These are phyloP conservation scores for Telenomus remus DNA, from an alignment of 1,140 invertebrate species.

Conservation along the genomic window DNA sequence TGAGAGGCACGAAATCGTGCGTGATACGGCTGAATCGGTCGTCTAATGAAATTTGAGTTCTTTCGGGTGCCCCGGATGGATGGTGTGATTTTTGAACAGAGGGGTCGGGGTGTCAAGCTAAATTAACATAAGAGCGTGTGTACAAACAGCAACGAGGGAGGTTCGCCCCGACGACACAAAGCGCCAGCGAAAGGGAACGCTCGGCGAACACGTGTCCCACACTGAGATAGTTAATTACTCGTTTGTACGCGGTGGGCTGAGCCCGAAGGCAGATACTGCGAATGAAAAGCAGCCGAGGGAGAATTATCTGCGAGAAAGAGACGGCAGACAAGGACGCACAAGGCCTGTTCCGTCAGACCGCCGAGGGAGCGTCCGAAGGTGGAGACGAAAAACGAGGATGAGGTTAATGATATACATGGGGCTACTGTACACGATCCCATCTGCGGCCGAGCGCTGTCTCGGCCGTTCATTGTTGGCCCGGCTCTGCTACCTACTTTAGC, in stretches of 20 bases:
- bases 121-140: conserved; percentile 76
- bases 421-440: conserved; percentile 70
- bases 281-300: conserved; percentile 38
- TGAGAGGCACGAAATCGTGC: conserved; percentile 11
- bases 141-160: conserved; percentile 68
- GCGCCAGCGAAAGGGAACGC: conserved; percentile 34
- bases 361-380: conserved; percentile 43
- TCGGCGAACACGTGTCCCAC: conserved; percentile 65
- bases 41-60: conserved; percentile 37
- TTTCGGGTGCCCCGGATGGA: conserved; percentile 4
- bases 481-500: not conserved
- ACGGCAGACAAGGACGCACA: conserved; percentile 13
- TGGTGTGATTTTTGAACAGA: conserved; percentile 64
- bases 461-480: conserved; percentile 4
- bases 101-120: conserved; percentile 71
- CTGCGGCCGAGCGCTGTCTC: conserved; percentile 39
- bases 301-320: conserved; percentile 22
- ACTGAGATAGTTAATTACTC: conserved; percentile 71
- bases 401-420: conserved; percentile 73
- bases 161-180: conserved; percentile 14
- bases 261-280: conserved; percentile 51
- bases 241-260: conserved; percentile 68
- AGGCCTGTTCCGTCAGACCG: conserved; percentile 56
- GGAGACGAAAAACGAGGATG: conserved; percentile 71
- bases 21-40: not conserved